These are phyloP conservation scores for Gymnocypris eckloni DNA, from an alignment of 2,797 vertebrate species.

Conservation along the genomic window DNA sequence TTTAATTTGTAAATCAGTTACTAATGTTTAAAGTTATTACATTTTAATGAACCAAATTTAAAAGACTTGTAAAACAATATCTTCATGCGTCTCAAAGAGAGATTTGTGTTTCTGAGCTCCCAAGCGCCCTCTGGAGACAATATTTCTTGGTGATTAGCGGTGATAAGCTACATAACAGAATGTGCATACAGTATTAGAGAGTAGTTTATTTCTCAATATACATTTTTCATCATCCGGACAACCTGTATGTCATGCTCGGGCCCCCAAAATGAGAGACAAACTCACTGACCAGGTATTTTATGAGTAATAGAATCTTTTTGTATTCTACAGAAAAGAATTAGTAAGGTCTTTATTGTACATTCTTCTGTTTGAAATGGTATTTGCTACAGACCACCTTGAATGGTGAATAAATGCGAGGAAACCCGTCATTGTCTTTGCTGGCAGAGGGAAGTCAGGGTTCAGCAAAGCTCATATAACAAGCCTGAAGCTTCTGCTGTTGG, in stretches of 20 bases:
- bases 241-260: neutral
- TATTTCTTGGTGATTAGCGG: too few relatives aligned
- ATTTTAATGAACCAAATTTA: neutral
- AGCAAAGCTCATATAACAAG: conserved; percentile 19
- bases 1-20: neutral
- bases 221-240: too few relatives aligned
- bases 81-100: neutral
- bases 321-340: neutral
- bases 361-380: neutral
- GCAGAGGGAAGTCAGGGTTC: conserved; percentile 49
- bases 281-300: neutral
- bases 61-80: neutral
- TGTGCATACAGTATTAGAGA: neutral
- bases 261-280: neutral
- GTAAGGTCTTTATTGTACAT: neutral
- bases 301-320: neutral
- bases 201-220: neutral
- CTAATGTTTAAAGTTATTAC: neutral
- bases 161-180: neutral
- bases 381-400: neutral
- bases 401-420: neutral
- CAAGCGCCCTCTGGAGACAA: neutral
- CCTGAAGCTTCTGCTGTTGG: neutral
- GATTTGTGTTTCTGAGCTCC: neutral
- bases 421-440: conserved; percentile 22